Evolutionary conservation across 2,797 vertebrate species (phyloP), one percentile per base, ranked within the genome.

Genomic region (Craterocephalus amniculus): DNA sequence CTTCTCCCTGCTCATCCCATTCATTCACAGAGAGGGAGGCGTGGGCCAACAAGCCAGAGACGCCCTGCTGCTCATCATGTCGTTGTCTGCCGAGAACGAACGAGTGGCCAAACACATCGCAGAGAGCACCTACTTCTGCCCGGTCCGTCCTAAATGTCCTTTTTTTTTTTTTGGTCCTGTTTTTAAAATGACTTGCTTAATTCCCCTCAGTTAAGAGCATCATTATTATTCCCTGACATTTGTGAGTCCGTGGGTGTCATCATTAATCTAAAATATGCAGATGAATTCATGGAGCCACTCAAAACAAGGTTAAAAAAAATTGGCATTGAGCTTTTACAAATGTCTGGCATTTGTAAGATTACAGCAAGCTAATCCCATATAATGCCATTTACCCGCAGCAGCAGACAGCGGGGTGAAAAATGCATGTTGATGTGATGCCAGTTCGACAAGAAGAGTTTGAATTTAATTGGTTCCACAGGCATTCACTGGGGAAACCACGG

Each of bases 41-140:
- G 96, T 98, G 38, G 98, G 98, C 40, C 97, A 99, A 80, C 97
- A 99, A 79, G 98, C 98, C 57, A 94, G 98, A 55, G 98, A 99
- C 14, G 97, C 98, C 0, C 88, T 99, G 86, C 95, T 99, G 24
- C 97, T 99, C 80, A 97, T 99, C 72, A 99, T 99, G 98, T 95
- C 98, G 2, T 86, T 99, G 48, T 98, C 98, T 3, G 96, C 97
- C 0, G 97, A 99, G 93, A 98, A 97, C 83, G 92, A 74, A 1
- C 88, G 96, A 52, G 97, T 99, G 88, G 97, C 97, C 82, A 93
- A 89, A 58, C 96, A 99, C 90, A 94, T 99, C 0, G 95, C 95
- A 38, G 96, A 98, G 86, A 98, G 96, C 82, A 99, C 98, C 66
- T 99, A 95, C 87, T 99, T 99, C 91, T 99, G 98, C 88, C 98